Evolutionary conservation across 2,797 vertebrate species (phyloP).

Genomic region (Pseudochirops corinnae): DNA sequence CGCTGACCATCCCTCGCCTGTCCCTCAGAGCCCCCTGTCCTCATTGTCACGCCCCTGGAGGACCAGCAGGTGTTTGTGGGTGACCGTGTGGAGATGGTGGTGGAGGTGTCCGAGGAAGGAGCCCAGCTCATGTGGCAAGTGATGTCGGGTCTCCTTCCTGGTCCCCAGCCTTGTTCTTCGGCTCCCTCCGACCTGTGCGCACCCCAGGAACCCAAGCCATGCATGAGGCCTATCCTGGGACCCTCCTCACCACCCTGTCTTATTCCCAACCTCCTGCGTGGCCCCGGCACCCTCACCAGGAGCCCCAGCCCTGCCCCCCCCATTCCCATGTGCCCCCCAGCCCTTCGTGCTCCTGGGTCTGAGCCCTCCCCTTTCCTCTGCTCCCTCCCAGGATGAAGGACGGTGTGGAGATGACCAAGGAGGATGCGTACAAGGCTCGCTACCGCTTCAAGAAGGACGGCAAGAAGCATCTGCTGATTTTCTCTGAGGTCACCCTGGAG

Average conservation of each 20-base stretch:
- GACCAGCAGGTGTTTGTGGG: constrained; percentile 93
- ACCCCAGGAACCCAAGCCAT: not conserved
- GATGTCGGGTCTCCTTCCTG: not conserved
- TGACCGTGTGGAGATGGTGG: constrained; percentile 92
- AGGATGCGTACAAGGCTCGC: constrained; percentile 86
- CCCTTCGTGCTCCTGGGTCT: too few species aligned
- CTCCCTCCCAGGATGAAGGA: constrained; percentile 91
- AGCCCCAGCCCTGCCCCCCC: too few species aligned
- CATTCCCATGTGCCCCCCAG: not conserved
- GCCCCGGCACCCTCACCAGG: not conserved
- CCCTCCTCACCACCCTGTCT: too few species aligned
- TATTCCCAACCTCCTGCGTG: not conserved
- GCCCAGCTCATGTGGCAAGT: constrained; percentile 92
- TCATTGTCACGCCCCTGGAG: constrained; percentile 90
- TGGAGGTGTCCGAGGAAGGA: constrained; percentile 94
- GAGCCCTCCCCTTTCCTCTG: not conserved
- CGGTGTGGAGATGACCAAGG: constrained; percentile 91
- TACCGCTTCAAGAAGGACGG: constrained; percentile 96
- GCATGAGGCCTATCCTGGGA: not conserved
- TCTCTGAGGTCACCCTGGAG: constrained; percentile 90
- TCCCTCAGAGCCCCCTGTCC: constrained; percentile 89
- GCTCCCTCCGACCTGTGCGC: not conserved
- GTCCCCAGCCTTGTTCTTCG: not conserved
- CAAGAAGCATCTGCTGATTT: constrained; percentile 91
- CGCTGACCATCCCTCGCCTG: not conserved